These are phyloP conservation scores for Melieria omissa DNA, from an alignment of 2,888 invertebrate species.

Conservation along the genomic window DNA sequence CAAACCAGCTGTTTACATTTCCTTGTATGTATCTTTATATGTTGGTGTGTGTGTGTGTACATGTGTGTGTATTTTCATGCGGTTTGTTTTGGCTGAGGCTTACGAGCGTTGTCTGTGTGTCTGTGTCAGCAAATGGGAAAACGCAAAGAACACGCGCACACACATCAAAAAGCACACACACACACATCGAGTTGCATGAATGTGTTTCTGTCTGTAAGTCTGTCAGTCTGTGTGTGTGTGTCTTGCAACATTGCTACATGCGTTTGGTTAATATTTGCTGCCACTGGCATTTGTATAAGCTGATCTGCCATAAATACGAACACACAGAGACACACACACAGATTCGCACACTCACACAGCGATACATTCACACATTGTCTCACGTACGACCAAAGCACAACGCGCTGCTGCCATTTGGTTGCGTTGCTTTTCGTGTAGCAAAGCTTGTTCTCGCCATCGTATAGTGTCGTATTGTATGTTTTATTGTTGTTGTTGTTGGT, in stretches of 20 bases:
- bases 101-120: too few species aligned
- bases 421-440: neutral
- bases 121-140: neutral
- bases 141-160: slow-evolving; percentile 43
- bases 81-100: neutral
- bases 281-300: slow-evolving; percentile 6
- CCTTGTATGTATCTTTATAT: neutral
- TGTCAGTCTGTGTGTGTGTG: too few species aligned
- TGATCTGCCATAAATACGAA: too few species aligned
- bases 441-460: neutral
- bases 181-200: too few species aligned
- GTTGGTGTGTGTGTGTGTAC: neutral
- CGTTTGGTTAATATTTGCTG: slow-evolving; percentile 11
- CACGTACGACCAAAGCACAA: too few species aligned
- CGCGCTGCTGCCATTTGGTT: neutral
- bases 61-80: neutral
- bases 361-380: too few species aligned
- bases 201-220: too few species aligned
- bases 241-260: slow-evolving; percentile 6
- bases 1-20: slow-evolving; percentile 3
- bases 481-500: slow-evolving; percentile 2
- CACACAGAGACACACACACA: too few species aligned
- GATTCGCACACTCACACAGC: too few species aligned
- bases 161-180: neutral
- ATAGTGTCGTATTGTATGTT: neutral